Percentiles rank a stretch among this genome's conserved stretches.
These are phyloP conservation scores for Orchestia grillus DNA, from an alignment of 1,140 invertebrate species.

Conservation along the genomic window DNA sequence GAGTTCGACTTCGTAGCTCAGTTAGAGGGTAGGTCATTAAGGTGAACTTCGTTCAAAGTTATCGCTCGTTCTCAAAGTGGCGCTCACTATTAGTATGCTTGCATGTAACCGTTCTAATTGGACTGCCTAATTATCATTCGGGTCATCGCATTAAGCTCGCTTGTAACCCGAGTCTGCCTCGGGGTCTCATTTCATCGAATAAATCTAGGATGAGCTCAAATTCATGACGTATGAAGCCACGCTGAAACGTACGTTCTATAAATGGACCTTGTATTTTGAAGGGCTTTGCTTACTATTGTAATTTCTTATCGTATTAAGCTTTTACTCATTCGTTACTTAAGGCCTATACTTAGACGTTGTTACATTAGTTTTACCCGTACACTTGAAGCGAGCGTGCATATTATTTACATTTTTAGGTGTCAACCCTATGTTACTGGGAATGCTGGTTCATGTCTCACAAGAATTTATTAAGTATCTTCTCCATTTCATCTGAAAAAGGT, in stretches of 20 bases:
- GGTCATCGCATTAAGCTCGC: background rate
- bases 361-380: background rate
- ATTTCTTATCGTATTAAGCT: background rate
- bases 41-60: background rate
- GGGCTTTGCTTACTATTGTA: background rate
- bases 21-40: background rate
- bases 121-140: background rate
- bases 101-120: background rate
- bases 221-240: background rate
- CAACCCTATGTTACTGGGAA: background rate
- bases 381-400: background rate
- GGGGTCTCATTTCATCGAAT: background rate
- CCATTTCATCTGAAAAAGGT: background rate
- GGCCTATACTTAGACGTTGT: background rate
- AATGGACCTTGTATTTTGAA: background rate
- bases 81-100: background rate
- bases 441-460: background rate
- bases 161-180: background rate
- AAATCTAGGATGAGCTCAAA: background rate
- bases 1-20: background rate
- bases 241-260: background rate
- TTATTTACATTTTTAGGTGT: background rate
- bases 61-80: background rate
- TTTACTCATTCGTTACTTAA: constrained; percentile 2
- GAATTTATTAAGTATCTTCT: background rate